Conservation (phyloP, 2,888 invertebrate species). For the Orchestes rusci region DNA sequence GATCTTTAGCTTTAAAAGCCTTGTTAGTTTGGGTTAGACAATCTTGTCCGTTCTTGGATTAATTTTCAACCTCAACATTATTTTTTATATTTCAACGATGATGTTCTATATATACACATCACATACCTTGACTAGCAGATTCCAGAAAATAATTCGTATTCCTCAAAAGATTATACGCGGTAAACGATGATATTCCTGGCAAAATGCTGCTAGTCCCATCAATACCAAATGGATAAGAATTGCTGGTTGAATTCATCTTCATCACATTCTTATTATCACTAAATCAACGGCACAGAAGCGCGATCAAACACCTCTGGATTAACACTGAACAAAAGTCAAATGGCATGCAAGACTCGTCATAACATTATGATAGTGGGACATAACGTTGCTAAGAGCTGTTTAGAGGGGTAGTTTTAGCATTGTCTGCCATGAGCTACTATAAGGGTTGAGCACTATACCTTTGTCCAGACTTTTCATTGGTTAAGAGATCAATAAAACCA, state of each 20-base stretch:
- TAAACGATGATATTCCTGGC: constrained; percentile 10
- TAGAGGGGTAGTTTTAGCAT: constrained; percentile 15
- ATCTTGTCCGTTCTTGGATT: too few species aligned
- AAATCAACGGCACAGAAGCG: constrained; percentile 11
- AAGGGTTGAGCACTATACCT: too few species aligned
- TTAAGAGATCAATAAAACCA: too few species aligned
- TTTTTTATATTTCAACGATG: too few species aligned
- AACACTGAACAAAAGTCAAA: constrained; percentile 32
- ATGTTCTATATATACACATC: too few species aligned
- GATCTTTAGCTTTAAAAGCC: too few species aligned
- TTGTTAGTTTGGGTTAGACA: too few species aligned
- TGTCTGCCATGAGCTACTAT: too few species aligned
- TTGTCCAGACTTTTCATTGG: too few species aligned
- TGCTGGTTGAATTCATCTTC: constrained; percentile 27
- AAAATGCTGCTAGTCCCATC: constrained; percentile 25
- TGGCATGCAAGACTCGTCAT: constrained; percentile 31
- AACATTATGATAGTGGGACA: constrained; percentile 30
- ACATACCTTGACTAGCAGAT: constrained; percentile 41
- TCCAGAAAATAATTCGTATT: constrained; percentile 60
- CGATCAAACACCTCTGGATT: constrained; percentile 26
- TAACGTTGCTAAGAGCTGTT: constrained; percentile 34
- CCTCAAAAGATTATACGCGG: constrained; percentile 56
- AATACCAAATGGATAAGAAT: constrained; percentile 34
- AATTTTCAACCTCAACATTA: too few species aligned
- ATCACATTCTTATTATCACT: too few species aligned